Evolutionary conservation across 2,113 vertebrate genomes (phyloP).

Genomic region (Ploceus nigricollis): DNA sequence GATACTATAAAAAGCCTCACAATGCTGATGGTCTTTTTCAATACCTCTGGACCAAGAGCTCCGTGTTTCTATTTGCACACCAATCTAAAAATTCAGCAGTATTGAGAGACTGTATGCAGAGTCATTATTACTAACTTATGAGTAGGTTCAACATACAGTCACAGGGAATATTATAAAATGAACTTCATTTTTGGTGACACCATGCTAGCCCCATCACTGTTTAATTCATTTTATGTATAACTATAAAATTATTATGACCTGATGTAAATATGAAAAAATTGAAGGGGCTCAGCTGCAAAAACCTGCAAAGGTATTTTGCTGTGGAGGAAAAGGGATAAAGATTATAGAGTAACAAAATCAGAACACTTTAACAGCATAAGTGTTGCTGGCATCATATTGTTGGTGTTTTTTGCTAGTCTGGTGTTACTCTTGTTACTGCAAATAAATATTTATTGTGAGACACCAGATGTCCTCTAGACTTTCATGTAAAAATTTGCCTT

Average conservation of each 20-base stretch:
- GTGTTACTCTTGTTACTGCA: background rate
- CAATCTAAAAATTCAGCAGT: background rate
- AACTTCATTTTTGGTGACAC: background rate
- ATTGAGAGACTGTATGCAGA: background rate
- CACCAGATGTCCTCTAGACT: background rate
- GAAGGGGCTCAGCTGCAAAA: background rate
- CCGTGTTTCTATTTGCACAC: background rate
- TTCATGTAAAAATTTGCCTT: background rate
- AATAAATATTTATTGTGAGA: background rate
- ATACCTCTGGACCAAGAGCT: background rate
- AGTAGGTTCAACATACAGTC: background rate
- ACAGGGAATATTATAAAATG: background rate
- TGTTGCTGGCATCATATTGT: background rate
- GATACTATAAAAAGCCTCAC: background rate
- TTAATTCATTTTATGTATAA: background rate
- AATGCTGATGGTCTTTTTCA: background rate
- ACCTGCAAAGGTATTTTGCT: background rate
- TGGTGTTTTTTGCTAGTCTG: background rate
- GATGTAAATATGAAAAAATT: background rate
- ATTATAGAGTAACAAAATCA: background rate
- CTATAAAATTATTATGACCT: background rate
- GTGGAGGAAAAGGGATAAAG: background rate
- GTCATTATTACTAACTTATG: background rate
- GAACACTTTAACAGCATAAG: background rate
- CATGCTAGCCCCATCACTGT: background rate